Percentiles rank a stretch among this genome's conserved stretches.
phyloP scores from a whole-genome alignment of 2,113 vertebrate genomes.

The Chrysochloris asiatica region DNA sequence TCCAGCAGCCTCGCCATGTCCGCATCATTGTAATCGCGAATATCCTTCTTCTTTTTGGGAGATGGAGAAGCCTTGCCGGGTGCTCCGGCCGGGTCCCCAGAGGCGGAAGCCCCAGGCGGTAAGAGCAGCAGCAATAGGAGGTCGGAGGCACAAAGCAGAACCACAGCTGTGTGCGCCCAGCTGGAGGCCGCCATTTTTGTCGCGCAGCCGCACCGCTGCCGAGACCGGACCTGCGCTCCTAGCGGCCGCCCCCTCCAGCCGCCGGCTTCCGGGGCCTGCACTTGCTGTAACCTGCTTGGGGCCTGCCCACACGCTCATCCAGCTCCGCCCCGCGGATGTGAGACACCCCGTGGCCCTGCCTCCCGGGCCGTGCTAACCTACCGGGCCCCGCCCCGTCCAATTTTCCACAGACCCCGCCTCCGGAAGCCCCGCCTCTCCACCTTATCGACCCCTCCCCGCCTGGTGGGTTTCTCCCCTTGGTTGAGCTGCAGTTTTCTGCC shows the following conservation, averaged over 20 bases:
- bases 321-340: neutral
- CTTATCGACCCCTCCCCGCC: neutral
- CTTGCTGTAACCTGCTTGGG: no score
- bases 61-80: slow-evolving; percentile 64
- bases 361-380: neutral
- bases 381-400: neutral
- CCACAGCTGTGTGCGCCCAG: slow-evolving; percentile 24
- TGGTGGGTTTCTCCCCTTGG: neutral
- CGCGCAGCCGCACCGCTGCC: neutral
- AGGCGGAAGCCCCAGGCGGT: slow-evolving; percentile 64
- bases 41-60: slow-evolving; percentile 92
- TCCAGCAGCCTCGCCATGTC: slow-evolving; percentile 98
- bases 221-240: neutral
- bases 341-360: neutral
- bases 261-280: neutral
- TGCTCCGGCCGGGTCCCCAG: slow-evolving; percentile 26
- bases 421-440: neutral
- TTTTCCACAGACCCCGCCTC: neutral
- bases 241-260: neutral
- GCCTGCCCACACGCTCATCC: no score
- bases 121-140: slow-evolving; percentile 54
- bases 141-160: slow-evolving; percentile 54
- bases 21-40: slow-evolving; percentile 97
- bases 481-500: accelerated
- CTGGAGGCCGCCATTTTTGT: slow-evolving; percentile 80